Percentiles rank a stretch among this genome's conserved stretches.
These are phyloP conservation scores for Macrosoma leucophasiata DNA, from an alignment of 2,888 invertebrate species.

Conservation along the genomic window DNA sequence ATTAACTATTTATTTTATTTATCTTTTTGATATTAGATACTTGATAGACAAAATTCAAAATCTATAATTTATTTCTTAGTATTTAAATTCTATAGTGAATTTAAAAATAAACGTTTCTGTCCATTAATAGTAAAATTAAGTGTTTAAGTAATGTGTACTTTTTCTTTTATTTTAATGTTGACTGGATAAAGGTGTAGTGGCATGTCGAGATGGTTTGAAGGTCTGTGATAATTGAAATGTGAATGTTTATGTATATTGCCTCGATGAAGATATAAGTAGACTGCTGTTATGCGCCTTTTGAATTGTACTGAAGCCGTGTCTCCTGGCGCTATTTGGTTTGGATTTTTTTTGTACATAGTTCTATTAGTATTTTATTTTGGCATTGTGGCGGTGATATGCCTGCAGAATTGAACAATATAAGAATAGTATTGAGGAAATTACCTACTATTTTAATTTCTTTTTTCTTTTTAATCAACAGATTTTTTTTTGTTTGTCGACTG, in stretches of 20 bases:
- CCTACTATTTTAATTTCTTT: neutral
- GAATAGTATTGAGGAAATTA: neutral
- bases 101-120: too few species aligned
- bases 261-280: too few species aligned
- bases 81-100: conserved; percentile 2
- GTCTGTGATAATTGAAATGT: conserved; percentile 51
- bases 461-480: neutral
- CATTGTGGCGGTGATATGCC: too few species aligned
- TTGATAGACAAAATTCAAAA: conserved; percentile 8
- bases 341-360: conserved; percentile 8
- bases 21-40: conserved; percentile 34
- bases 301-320: neutral
- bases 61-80: conserved; percentile 13
- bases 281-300: conserved; percentile 10
- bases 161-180: conserved; percentile 11
- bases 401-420: too few species aligned
- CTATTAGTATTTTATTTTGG: too few species aligned
- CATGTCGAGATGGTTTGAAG: conserved; percentile 39
- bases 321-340: conserved; percentile 3
- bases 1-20: conserved; percentile 58
- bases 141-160: conserved; percentile 16
- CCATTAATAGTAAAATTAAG: conserved; percentile 11
- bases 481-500: too few species aligned
- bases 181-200: conserved; percentile 7
- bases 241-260: neutral